Conservation (phyloP, 2,888 invertebrate species). For the Lucinisca nassula region DNA sequence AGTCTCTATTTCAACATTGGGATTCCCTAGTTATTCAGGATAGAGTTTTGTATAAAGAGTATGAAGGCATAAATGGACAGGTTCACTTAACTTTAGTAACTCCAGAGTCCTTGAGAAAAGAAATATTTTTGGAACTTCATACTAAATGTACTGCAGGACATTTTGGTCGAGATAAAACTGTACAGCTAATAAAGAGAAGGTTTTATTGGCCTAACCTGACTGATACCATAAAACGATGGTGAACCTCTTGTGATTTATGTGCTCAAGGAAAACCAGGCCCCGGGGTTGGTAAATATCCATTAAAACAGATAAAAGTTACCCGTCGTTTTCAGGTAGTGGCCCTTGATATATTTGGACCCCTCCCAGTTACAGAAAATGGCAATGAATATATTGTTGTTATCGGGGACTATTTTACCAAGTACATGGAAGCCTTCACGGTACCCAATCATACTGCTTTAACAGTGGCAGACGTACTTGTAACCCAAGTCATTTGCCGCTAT, state of each 20-base stretch:
- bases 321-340: background rate
- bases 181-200: background rate
- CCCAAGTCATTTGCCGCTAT: constrained; percentile 20
- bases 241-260: background rate
- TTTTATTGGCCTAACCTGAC: background rate
- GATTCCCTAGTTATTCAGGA: background rate
- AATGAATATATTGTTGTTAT: constrained; percentile 48
- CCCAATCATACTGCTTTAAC: constrained; percentile 47
- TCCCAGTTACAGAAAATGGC: constrained; percentile 16
- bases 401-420: constrained; percentile 51
- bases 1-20: background rate
- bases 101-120: background rate
- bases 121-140: background rate
- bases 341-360: background rate
- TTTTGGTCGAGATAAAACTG: background rate
- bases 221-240: background rate
- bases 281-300: background rate
- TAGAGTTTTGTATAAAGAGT: background rate
- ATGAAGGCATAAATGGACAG: background rate
- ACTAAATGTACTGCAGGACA: background rate
- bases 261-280: background rate
- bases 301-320: background rate
- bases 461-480: constrained; percentile 58
- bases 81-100: background rate
- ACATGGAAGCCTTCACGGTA: constrained; percentile 53